Evolutionary conservation across 2,113 vertebrate genomes (phyloP).

Genomic region (Clinocottus analis): DNA sequence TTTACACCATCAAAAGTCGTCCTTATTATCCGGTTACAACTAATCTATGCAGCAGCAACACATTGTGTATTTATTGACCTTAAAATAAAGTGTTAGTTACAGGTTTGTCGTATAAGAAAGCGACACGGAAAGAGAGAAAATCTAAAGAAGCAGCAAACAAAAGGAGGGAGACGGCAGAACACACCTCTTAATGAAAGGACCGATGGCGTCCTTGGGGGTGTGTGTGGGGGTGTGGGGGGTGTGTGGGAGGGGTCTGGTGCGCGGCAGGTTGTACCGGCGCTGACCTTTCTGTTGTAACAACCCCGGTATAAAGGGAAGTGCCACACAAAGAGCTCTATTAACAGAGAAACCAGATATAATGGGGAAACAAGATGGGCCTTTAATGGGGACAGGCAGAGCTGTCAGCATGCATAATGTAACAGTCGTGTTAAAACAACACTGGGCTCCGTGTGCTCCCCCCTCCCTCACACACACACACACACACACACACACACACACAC

Average conservation of each 20-base stretch:
- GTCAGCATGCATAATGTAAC: slow-evolving; percentile 83
- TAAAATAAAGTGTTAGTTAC: not conserved
- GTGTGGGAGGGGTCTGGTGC: not conserved
- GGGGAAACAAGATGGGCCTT: slow-evolving; percentile 81
- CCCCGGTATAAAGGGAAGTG: slow-evolving; percentile 75
- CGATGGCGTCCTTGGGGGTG: not conserved
- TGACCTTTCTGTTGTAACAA: slow-evolving; percentile 80
- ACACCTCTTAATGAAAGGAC: slow-evolving; percentile 16
- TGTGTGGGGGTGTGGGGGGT: too few species aligned
- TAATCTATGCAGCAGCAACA: not conserved
- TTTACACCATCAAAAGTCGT: not conserved
- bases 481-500: slow-evolving; percentile 17
- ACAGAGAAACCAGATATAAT: slow-evolving; percentile 79
- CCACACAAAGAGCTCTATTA: slow-evolving; percentile 81
- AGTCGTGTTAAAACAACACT: slow-evolving; percentile 81
- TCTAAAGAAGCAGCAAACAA: not conserved
- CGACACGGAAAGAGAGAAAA: not conserved
- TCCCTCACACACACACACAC: slow-evolving; percentile 8
- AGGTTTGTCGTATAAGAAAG: not conserved
- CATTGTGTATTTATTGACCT: not conserved
- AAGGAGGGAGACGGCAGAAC: not conserved
- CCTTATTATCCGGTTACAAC: not conserved
- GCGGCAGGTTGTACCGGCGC: slow-evolving; percentile 64
- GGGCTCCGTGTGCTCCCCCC: slow-evolving; percentile 49
- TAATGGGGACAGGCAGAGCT: slow-evolving; percentile 77